A percentile compares a stretch with the other conserved stretches of the same genome.
These are phyloP conservation scores for Aix galericulata DNA, from an alignment of 2,113 vertebrate genomes.

Conservation along the genomic window DNA sequence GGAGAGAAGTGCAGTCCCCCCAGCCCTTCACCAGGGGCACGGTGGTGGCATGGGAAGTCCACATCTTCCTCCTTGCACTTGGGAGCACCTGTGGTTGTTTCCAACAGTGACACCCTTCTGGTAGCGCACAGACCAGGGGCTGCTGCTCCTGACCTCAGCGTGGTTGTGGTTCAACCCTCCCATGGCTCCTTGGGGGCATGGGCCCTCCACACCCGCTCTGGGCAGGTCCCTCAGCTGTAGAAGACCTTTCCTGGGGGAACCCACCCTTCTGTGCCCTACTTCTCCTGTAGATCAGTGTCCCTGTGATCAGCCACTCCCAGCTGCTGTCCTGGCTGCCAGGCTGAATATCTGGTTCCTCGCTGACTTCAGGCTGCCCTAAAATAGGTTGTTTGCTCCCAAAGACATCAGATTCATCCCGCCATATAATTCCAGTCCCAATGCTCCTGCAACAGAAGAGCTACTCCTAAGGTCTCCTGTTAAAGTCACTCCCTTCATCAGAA, in stretches of 20 bases:
- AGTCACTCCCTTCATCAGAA: background rate
- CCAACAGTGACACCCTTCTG: background rate
- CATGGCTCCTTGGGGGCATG: no score
- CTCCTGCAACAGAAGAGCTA: background rate
- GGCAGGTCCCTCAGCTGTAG: background rate
- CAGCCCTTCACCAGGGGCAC: accelerated
- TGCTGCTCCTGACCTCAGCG: background rate
- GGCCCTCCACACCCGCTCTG: accelerated
- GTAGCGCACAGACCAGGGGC: no score
- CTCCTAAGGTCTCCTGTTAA: background rate
- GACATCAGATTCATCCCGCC: no score
- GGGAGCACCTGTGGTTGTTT: background rate
- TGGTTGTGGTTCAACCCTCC: background rate
- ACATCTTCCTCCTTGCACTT: background rate
- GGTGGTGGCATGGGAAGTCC: background rate
- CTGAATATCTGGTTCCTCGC: background rate
- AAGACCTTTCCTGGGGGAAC: background rate
- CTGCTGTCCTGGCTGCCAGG: background rate
- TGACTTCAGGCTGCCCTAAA: background rate
- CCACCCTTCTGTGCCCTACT: no score
- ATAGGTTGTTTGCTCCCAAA: accelerated
- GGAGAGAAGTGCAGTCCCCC: background rate
- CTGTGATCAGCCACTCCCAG: background rate
- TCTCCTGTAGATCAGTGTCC: background rate
- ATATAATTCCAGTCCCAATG: background rate